phyloP scores from a whole-genome alignment of 2,113 vertebrate genomes.

The Psophia crepitans region DNA sequence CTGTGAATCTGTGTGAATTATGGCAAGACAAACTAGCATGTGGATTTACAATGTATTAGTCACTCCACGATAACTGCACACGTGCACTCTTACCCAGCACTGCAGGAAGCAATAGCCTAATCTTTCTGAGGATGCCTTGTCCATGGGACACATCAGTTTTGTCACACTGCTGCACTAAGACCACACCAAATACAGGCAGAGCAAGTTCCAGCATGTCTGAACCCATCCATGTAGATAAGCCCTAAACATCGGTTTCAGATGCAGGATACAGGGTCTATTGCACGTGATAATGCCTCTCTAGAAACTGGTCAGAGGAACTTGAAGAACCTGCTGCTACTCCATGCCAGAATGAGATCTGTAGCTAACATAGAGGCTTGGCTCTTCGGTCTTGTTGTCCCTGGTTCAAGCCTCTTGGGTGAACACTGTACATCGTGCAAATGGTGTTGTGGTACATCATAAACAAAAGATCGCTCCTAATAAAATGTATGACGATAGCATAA shows the following conservation, averaged over 20 bases:
- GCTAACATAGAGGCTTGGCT: background rate
- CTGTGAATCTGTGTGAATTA: too few relatives aligned
- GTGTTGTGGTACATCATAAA: rapidly evolving
- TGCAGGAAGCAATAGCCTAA: background rate
- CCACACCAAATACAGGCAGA: background rate
- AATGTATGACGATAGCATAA: background rate
- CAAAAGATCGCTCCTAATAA: background rate
- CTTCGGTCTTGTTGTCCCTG: background rate
- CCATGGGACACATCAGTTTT: background rate
- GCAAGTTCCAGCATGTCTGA: background rate
- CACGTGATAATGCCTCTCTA: background rate
- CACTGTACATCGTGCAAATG: background rate
- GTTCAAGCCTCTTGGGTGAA: background rate
- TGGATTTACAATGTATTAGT: background rate
- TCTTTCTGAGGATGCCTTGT: background rate
- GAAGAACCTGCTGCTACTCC: background rate
- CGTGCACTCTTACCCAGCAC: background rate
- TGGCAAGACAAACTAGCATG: background rate
- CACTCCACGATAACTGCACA: background rate
- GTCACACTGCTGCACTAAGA: background rate
- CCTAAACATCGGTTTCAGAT: background rate
- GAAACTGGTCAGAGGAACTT: background rate
- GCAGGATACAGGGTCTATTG: background rate
- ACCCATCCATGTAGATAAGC: rapidly evolving
- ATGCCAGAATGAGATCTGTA: background rate